These are phyloP conservation scores for Caenorhabditis sulstoni DNA, from an alignment of 2,888 invertebrate species.

Conservation along the genomic window DNA sequence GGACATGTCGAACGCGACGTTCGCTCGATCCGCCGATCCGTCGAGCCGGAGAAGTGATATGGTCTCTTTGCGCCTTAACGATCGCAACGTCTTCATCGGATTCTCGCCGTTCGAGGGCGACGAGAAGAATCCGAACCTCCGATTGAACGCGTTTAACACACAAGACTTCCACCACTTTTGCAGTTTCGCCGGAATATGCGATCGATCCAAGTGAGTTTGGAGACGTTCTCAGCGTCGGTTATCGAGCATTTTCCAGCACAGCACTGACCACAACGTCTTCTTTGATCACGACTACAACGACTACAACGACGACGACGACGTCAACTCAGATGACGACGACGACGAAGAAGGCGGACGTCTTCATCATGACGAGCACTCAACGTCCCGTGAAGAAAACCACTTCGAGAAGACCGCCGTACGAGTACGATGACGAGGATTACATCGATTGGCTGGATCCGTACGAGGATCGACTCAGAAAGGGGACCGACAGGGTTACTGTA, in stretches of 20 bases:
- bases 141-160: too few species aligned
- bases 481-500: too few species aligned
- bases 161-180: not conserved
- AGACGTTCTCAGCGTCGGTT: too few species aligned
- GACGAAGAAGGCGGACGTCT: not conserved
- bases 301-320: not conserved
- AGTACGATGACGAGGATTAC: not conserved
- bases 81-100: not conserved
- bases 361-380: too few species aligned
- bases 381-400: not conserved
- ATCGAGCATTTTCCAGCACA: too few species aligned
- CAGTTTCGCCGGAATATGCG: not conserved
- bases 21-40: too few species aligned
- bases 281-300: not conserved
- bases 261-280: too few species aligned
- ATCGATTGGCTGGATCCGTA: not conserved
- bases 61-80: too few species aligned
- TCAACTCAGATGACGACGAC: not conserved
- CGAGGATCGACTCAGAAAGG: too few species aligned
- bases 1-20: too few species aligned
- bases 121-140: too few species aligned
- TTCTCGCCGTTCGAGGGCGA: not conserved
- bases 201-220: not conserved
- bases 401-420: not conserved
- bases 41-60: too few species aligned